Conservation (phyloP, 2,888 invertebrate species). For the Andricus quercusramuli region DNA sequence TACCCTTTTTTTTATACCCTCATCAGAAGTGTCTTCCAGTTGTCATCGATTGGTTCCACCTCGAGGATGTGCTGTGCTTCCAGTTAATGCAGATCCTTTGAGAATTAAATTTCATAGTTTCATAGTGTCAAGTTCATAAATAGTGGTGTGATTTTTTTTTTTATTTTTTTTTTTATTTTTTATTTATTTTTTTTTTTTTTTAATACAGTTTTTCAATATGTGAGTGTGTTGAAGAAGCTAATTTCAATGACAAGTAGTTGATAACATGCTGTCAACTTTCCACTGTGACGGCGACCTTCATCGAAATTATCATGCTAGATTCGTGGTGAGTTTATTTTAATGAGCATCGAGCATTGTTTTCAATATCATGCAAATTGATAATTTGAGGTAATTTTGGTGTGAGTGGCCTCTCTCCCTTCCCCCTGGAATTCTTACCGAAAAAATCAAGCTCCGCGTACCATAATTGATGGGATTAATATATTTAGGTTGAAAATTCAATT, state of each 20-base stretch:
- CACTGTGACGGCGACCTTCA: constrained; percentile 62
- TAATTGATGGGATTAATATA: too few species aligned
- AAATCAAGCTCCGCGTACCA: too few species aligned
- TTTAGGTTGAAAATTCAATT: too few species aligned
- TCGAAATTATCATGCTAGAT: constrained; percentile 48
- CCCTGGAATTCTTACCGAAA: too few species aligned
- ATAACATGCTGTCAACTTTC: constrained; percentile 65
- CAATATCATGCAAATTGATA: too few species aligned
- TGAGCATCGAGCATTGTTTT: not conserved
- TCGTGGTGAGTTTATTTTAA: constrained; percentile 45
- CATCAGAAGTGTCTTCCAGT: not conserved
- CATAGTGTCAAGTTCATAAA: not conserved
- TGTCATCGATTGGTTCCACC: constrained; percentile 16
- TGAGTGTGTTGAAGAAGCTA: not conserved
- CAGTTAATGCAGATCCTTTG: not conserved
- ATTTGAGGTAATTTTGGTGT: too few species aligned
- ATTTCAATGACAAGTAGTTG: constrained; percentile 1
- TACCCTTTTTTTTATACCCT: too few species aligned
- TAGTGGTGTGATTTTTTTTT: not conserved
- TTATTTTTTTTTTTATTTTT: not conserved
- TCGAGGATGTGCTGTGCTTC: not conserved
- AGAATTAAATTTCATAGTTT: not conserved
- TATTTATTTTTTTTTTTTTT: not conserved
- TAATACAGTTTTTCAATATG: not conserved
- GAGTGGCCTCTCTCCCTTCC: too few species aligned